phyloP scores from a whole-genome alignment of 2,797 vertebrate genomes.

The Enoplosus armatus region DNA sequence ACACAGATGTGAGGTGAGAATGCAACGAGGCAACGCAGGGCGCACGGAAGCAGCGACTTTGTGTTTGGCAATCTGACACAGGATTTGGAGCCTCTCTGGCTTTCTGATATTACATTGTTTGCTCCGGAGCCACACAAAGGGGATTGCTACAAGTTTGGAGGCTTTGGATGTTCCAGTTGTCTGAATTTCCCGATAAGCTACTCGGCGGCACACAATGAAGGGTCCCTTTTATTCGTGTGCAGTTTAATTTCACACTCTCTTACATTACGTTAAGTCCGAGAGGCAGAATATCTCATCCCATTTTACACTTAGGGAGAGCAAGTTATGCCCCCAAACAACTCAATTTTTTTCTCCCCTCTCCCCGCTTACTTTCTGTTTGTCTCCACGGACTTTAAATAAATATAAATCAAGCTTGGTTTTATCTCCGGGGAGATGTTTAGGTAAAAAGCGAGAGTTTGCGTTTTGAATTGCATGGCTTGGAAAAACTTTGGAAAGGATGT shows the following conservation, averaged over 20 bases:
- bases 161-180: slow-evolving; percentile 89
- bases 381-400: slow-evolving; percentile 83
- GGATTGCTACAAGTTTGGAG: slow-evolving; percentile 86
- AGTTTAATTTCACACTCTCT: slow-evolving; percentile 89
- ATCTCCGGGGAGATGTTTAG: slow-evolving; percentile 87
- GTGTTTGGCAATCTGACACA: slow-evolving; percentile 81
- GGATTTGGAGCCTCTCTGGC: slow-evolving; percentile 81
- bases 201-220: slow-evolving; percentile 82
- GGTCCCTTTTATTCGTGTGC: slow-evolving; percentile 80
- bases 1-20: slow-evolving; percentile 37
- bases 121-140: slow-evolving; percentile 83
- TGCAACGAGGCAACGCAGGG: slow-evolving; percentile 49
- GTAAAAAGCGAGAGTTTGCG: slow-evolving; percentile 75
- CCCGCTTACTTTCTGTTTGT: slow-evolving; percentile 52
- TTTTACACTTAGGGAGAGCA: slow-evolving; percentile 83
- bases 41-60: slow-evolving; percentile 74
- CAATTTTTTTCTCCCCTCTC: slow-evolving; percentile 66
- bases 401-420: slow-evolving; percentile 88
- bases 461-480: slow-evolving; percentile 34
- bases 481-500: slow-evolving; percentile 60
- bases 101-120: slow-evolving; percentile 86
- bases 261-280: slow-evolving; percentile 87
- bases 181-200: slow-evolving; percentile 87
- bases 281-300: slow-evolving; percentile 86
- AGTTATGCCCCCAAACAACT: slow-evolving; percentile 82